Percentiles rank a stretch among this genome's conserved stretches.
Evolutionary conservation across 1,140 invertebrate genomes (phyloP).

Genomic region (Hyles vespertilio): DNA sequence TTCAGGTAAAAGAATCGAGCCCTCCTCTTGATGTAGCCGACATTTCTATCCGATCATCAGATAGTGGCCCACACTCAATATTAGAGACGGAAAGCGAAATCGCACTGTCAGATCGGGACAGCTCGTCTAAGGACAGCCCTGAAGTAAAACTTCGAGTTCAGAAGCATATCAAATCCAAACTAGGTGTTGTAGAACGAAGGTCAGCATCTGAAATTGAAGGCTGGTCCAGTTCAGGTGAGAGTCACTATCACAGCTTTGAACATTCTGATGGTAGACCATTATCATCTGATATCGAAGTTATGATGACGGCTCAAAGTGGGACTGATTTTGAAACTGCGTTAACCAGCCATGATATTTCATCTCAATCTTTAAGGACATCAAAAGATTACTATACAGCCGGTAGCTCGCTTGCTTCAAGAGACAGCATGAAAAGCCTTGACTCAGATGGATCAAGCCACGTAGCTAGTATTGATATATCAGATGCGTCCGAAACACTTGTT

Average conservation of each 20-base stretch:
- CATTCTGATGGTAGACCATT: conserved; percentile 88
- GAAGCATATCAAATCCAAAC: conserved; percentile 75
- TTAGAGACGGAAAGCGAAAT: conserved; percentile 72
- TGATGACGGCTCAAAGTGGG: conserved; percentile 79
- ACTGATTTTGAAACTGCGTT: conserved; percentile 94
- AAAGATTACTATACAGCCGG: conserved; percentile 91
- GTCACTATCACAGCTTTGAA: conserved; percentile 92
- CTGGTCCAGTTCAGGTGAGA: conserved; percentile 92
- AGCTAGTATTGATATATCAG: conserved; percentile 91
- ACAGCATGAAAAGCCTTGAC: conserved; percentile 92
- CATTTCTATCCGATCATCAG: conserved; percentile 67
- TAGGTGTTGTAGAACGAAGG: conserved; percentile 76
- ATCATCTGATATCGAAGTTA: conserved; percentile 90
- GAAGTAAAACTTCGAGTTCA: conserved; percentile 70
- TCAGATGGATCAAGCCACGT: conserved; percentile 92
- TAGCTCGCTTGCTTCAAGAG: conserved; percentile 88
- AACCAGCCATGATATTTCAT: conserved; percentile 85
- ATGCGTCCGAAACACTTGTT: conserved; percentile 92
- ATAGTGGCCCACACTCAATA: conserved; percentile 73
- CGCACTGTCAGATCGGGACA: conserved; percentile 61
- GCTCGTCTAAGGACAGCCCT: conserved; percentile 66
- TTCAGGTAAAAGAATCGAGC: conserved; percentile 61
- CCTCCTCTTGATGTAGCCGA: conserved; percentile 62
- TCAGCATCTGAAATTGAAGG: conserved; percentile 83
- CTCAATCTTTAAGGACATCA: conserved; percentile 81